phyloP scores from a whole-genome alignment of 2,797 vertebrate species.

The Natrix natrix region DNA sequence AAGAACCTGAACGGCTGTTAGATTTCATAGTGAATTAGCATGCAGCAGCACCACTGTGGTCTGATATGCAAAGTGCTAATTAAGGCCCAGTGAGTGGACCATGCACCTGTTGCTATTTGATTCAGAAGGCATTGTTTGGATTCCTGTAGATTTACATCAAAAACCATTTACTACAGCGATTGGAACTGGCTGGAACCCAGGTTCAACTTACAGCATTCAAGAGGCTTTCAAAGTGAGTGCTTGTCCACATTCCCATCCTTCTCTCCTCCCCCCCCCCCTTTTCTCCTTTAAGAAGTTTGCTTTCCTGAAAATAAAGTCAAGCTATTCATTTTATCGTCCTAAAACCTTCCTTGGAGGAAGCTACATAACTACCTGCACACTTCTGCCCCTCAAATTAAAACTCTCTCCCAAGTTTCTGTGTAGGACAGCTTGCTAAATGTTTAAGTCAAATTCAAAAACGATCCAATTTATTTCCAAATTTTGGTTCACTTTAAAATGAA shows the following conservation, averaged over 20 bases:
- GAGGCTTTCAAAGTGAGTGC: background rate
- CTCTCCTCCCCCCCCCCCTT: background rate
- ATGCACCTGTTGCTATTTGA: conserved; percentile 55
- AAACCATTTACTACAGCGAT: background rate
- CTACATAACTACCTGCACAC: conserved; percentile 68
- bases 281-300: background rate
- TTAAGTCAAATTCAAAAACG: background rate
- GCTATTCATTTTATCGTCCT: conserved; percentile 56
- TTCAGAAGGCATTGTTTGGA: background rate
- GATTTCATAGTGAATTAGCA: conserved; percentile 39
- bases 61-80: conserved; percentile 24
- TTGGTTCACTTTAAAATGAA: conserved; percentile 22
- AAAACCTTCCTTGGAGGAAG: conserved; percentile 37
- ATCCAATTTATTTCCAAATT: background rate
- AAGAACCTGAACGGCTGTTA: conserved; percentile 22
- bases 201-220: conserved; percentile 12
- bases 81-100: background rate
- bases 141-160: conserved; percentile 3
- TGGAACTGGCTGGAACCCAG: background rate
- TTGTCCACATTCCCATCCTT: conserved; percentile 26
- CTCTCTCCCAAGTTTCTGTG: conserved; percentile 51
- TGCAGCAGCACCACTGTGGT: conserved; percentile 19
- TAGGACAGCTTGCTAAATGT: conserved; percentile 41
- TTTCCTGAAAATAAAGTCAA: conserved; percentile 13
- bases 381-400: conserved; percentile 54